These are phyloP conservation scores for Gerosis bhagava DNA, from an alignment of 2,888 invertebrate genomes.

Conservation along the genomic window DNA sequence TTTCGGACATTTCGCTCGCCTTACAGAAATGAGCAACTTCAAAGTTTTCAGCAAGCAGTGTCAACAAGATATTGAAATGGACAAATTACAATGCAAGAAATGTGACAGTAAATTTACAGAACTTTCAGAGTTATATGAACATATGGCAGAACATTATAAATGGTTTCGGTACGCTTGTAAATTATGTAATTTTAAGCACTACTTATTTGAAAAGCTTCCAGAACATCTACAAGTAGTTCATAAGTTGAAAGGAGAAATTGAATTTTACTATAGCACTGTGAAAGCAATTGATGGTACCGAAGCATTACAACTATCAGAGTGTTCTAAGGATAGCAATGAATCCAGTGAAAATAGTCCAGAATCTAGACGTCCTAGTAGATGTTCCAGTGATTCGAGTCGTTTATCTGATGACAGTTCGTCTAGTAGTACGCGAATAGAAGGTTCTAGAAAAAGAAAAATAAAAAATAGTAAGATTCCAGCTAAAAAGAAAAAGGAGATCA, in stretches of 20 bases:
- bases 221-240: slow-evolving; percentile 85
- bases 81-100: slow-evolving; percentile 72
- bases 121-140: slow-evolving; percentile 78
- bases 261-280: slow-evolving; percentile 73
- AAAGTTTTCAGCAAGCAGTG: slow-evolving; percentile 61
- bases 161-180: slow-evolving; percentile 90
- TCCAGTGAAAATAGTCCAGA: slow-evolving; percentile 54
- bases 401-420: slow-evolving; percentile 73
- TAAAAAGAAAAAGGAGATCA: slow-evolving; percentile 53
- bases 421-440: slow-evolving; percentile 56
- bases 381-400: slow-evolving; percentile 72
- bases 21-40: slow-evolving; percentile 65
- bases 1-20: slow-evolving; percentile 58
- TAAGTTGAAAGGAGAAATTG: slow-evolving; percentile 79
- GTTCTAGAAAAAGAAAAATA: slow-evolving; percentile 61
- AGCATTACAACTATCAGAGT: slow-evolving; percentile 57
- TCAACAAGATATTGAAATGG: slow-evolving; percentile 60
- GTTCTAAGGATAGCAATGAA: slow-evolving; percentile 48
- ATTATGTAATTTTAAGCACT: slow-evolving; percentile 87
- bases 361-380: slow-evolving; percentile 66
- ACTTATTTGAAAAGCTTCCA: slow-evolving; percentile 84
- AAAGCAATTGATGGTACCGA: slow-evolving; percentile 68
- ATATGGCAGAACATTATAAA: slow-evolving; percentile 85
- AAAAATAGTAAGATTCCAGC: slow-evolving; percentile 43
- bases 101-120: slow-evolving; percentile 76